A percentile compares a stretch with the other conserved stretches of the same genome.
Evolutionary conservation across 2,113 vertebrate genomes (phyloP).

Genomic region (Potamarius usumacintae): DNA sequence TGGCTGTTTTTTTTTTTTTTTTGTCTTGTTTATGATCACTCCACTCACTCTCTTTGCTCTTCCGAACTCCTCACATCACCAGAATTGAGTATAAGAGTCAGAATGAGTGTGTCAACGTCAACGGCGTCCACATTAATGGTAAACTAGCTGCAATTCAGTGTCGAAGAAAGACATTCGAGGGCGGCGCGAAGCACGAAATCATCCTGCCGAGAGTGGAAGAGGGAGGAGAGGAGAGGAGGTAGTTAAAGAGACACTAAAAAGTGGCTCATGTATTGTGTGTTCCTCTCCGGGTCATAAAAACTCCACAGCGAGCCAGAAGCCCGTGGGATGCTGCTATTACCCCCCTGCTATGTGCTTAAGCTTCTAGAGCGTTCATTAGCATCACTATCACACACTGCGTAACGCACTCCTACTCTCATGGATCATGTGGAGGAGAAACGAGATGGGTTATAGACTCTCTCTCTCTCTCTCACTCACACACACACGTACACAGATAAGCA

Average conservation of each 20-base stretch:
- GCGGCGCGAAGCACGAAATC: conserved; percentile 69
- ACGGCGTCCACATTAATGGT: conserved; percentile 66
- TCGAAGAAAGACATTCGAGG: conserved; percentile 60
- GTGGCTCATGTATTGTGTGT: conserved; percentile 56
- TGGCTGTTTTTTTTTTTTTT: background rate
- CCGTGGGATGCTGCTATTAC: conserved; percentile 31
- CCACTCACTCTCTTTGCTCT: background rate
- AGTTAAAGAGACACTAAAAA: conserved; percentile 71
- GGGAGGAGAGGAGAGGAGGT: conserved; percentile 61
- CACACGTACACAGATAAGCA: background rate
- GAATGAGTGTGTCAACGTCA: conserved; percentile 62
- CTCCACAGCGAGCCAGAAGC: conserved; percentile 45
- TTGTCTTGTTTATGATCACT: conserved; percentile 28
- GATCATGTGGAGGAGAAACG: conserved; percentile 4
- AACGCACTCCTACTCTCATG: conserved; percentile 37
- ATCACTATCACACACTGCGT: conserved; percentile 48
- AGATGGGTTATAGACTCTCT: background rate
- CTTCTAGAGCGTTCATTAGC: conserved; percentile 50
- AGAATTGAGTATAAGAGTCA: conserved; percentile 4
- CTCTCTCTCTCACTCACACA: background rate
- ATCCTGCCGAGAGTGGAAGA: conserved; percentile 65
- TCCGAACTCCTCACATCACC: background rate
- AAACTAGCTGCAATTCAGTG: conserved; percentile 70
- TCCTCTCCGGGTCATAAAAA: conserved; percentile 29
- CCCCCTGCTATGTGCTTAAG: conserved; percentile 33